These are phyloP conservation scores for Himalopsyche japonica DNA, from an alignment of 2,888 invertebrate species.

Conservation along the genomic window DNA sequence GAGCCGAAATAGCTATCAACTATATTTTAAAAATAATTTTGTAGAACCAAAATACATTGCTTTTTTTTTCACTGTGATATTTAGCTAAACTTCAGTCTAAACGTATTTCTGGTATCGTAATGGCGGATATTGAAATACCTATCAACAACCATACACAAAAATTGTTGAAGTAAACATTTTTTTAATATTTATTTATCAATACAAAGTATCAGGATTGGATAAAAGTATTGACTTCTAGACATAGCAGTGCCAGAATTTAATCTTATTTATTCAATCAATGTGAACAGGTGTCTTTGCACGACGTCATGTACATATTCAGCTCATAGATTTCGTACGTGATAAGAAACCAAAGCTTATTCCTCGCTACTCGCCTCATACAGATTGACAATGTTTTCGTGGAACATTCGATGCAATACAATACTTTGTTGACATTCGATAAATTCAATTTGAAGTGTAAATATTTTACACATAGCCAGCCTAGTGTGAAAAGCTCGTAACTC, in stretches of 20 bases:
- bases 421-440: not conserved
- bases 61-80: no score
- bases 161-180: no score
- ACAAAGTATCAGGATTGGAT: not conserved
- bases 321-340: conserved; percentile 12
- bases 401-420: not conserved
- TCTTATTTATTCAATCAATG: conserved; percentile 24
- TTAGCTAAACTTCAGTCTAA: no score
- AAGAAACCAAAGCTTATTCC: not conserved
- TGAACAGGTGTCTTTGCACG: conserved; percentile 13
- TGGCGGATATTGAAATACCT: no score
- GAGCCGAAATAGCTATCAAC: no score
- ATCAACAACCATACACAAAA: not conserved
- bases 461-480: no score
- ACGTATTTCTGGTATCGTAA: no score
- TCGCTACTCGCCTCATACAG: not conserved
- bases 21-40: no score
- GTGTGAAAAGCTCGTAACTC: no score
- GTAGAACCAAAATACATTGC: no score
- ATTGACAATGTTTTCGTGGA: not conserved
- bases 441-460: not conserved
- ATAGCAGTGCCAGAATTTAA: conserved; percentile 8
- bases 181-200: no score
- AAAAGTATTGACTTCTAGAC: not conserved
- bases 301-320: not conserved